phyloP scores from a whole-genome alignment of 1,140 invertebrate genomes.

The Adelges cooleyi region DNA sequence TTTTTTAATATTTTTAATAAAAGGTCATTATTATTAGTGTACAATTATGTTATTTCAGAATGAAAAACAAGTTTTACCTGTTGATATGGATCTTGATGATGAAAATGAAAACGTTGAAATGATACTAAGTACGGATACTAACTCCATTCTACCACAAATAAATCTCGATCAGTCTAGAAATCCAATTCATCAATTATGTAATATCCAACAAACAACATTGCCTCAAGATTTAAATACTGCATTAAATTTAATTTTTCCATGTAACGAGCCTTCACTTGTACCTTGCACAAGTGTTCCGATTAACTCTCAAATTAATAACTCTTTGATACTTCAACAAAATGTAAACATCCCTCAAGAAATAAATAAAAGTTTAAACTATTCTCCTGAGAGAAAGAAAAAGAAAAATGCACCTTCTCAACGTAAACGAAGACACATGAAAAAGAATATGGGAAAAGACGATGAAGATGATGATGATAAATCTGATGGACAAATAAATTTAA shows the following conservation, averaged over 20 bases:
- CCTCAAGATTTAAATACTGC: constrained; percentile 57
- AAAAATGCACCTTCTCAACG: constrained; percentile 34
- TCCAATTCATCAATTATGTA: constrained; percentile 4
- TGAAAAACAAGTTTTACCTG: constrained; percentile 29
- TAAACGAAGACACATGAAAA: constrained; percentile 32
- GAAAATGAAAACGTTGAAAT: constrained; percentile 33
- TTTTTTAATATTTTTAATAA: too few species aligned
- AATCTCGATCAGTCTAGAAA: not conserved
- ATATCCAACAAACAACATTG: constrained; percentile 33
- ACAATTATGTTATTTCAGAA: too few species aligned
- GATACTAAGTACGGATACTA: not conserved
- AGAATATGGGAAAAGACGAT: constrained; percentile 29
- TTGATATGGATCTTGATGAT: constrained; percentile 44
- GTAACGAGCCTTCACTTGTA: constrained; percentile 30
- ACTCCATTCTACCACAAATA: not conserved
- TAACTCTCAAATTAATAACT: constrained; percentile 5
- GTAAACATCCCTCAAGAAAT: not conserved
- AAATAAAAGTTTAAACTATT: not conserved
- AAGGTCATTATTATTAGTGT: too few species aligned
- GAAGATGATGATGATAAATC: constrained; percentile 26
- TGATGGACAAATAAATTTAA: not conserved
- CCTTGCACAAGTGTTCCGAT: not conserved
- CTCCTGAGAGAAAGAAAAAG: constrained; percentile 20
- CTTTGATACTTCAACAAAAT: not conserved
- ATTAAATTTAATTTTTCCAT: constrained; percentile 56